These are phyloP conservation scores for Hymenopus coronatus DNA, from an alignment of 2,888 invertebrate genomes.

Conservation along the genomic window DNA sequence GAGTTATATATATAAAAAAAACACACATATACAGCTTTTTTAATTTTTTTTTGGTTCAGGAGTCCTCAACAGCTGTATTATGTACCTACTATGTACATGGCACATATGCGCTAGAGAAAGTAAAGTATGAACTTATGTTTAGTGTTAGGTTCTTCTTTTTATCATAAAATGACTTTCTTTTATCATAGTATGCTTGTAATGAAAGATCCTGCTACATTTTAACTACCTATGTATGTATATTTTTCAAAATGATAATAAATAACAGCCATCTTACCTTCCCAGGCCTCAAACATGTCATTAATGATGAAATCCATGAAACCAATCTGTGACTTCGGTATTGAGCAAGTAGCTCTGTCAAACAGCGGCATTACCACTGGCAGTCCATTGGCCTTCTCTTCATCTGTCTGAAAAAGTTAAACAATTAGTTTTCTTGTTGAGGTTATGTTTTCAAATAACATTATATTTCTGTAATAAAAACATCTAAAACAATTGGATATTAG, in stretches of 20 bases:
- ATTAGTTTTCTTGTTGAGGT: background rate
- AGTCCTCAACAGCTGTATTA: too few relatives aligned
- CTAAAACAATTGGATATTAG: background rate
- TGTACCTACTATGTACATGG: too few relatives aligned
- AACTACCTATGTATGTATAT: too few relatives aligned
- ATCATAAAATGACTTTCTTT: too few relatives aligned
- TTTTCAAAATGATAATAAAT: background rate
- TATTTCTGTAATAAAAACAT: background rate
- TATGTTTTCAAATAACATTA: background rate
- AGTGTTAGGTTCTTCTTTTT: too few relatives aligned
- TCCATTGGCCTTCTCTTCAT: constrained; percentile 85
- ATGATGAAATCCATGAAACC: constrained; percentile 98
- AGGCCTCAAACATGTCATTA: constrained; percentile 96
- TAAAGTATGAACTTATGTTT: too few relatives aligned
- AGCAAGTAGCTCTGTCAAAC: constrained; percentile 92
- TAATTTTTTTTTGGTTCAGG: too few relatives aligned
- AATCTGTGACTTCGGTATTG: constrained; percentile 95
- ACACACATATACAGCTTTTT: too few relatives aligned
- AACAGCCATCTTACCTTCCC: constrained; percentile 70
- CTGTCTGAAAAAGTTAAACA: constrained; percentile 62
- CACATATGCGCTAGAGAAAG: too few relatives aligned
- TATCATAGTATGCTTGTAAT: too few relatives aligned
- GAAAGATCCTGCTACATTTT: too few relatives aligned
- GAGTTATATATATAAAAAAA: too few relatives aligned
- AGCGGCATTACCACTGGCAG: constrained; percentile 98